Conservation (phyloP, 2,797 vertebrate species). For the Taeniopygia guttata region DNA sequence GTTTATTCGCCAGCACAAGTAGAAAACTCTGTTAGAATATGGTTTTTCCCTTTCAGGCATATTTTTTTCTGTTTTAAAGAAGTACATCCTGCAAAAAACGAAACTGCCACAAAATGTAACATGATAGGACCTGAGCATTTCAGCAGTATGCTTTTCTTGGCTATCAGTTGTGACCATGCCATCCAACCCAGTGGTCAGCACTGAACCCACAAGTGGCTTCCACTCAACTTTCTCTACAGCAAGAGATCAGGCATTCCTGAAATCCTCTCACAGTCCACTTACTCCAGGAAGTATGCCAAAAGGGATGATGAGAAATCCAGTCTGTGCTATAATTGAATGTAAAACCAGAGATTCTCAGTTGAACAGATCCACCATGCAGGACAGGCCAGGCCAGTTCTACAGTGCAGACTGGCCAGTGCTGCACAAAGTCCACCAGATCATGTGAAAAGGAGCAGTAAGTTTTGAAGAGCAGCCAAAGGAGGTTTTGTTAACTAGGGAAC, state of each 20-base stretch:
- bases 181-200: not conserved
- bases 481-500: not conserved
- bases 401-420: not conserved
- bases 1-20: not conserved
- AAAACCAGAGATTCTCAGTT: not conserved
- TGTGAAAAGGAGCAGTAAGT: not conserved
- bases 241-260: constrained; percentile 4
- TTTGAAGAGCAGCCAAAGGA: not conserved
- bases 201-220: constrained; percentile 55
- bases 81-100: constrained; percentile 48
- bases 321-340: not conserved
- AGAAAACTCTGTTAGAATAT: not conserved
- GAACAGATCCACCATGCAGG: not conserved
- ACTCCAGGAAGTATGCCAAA: constrained; percentile 1
- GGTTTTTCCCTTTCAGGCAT: not conserved
- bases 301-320: constrained; percentile 39
- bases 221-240: constrained; percentile 9
- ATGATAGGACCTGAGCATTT: constrained; percentile 28
- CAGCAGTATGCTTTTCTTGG: constrained; percentile 58
- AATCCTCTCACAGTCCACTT: constrained; percentile 10
- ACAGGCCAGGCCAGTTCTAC: not conserved
- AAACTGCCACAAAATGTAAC: constrained; percentile 31
- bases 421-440: not conserved
- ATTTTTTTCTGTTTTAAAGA: constrained; percentile 26
- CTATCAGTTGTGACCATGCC: not conserved